A percentile compares a stretch with the other conserved stretches of the same genome.
phyloP scores from a whole-genome alignment of 2,888 invertebrate species.

The Ctena decussata region DNA sequence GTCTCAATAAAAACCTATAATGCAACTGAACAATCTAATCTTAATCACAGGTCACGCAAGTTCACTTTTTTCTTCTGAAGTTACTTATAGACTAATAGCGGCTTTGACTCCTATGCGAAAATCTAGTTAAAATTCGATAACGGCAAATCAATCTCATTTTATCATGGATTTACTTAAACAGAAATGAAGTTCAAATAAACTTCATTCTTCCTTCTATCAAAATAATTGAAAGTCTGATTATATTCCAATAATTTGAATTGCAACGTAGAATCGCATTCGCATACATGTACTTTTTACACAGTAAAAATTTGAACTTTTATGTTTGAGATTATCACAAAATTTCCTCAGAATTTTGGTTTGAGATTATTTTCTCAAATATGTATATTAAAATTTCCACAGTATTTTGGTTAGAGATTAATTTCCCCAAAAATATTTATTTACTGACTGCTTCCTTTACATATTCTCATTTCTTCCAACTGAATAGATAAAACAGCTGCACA shows the following conservation, averaged over 20 bases:
- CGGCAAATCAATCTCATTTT: conserved; percentile 2
- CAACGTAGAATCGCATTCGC: too few species aligned
- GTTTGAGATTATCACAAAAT: too few species aligned
- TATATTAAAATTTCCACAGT: too few species aligned
- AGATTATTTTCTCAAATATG: too few species aligned
- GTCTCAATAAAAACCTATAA: too few species aligned
- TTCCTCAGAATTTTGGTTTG: not conserved
- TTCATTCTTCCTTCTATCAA: not conserved
- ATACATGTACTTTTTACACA: too few species aligned
- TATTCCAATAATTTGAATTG: not conserved
- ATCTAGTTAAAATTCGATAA: conserved; percentile 2
- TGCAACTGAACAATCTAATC: too few species aligned
- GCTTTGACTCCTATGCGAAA: not conserved
- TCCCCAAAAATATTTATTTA: not conserved
- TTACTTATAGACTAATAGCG: not conserved
- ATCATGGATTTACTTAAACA: not conserved
- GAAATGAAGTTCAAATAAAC: conserved; percentile 8
- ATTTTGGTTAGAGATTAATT: too few species aligned
- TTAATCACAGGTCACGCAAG: too few species aligned
- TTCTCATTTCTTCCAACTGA: not conserved
- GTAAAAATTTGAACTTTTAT: too few species aligned
- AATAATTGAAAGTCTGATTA: not conserved
- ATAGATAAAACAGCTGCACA: conserved; percentile 16
- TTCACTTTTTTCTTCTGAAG: too few species aligned
- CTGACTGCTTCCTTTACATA: not conserved